phyloP scores from a whole-genome alignment of 2,113 vertebrate species.

The Azemiops feae region DNA sequence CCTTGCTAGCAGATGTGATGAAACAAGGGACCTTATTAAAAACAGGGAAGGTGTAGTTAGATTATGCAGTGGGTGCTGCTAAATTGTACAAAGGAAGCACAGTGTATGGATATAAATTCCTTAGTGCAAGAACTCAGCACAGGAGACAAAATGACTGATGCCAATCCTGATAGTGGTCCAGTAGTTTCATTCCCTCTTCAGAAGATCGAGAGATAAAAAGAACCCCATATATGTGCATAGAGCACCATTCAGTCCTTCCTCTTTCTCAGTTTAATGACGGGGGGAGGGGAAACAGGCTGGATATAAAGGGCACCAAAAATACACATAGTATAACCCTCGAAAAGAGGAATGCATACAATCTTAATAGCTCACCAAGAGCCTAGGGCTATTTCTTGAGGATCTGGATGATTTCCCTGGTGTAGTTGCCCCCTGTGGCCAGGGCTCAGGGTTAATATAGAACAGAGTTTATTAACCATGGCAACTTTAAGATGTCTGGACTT shows the following conservation, averaged over 20 bases:
- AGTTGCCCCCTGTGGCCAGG: background rate
- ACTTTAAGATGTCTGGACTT: background rate
- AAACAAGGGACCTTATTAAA: background rate
- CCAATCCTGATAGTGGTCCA: background rate
- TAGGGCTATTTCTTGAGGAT: background rate
- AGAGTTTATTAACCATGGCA: background rate
- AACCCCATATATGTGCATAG: background rate
- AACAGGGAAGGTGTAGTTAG: background rate
- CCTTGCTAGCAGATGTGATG: background rate
- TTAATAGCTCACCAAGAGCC: background rate
- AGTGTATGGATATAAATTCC: background rate
- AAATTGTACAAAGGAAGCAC: conserved; percentile 13
- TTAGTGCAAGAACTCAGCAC: background rate
- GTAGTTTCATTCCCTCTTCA: background rate
- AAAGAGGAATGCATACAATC: background rate
- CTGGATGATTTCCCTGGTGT: background rate
- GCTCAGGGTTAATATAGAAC: background rate
- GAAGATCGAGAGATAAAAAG: background rate
- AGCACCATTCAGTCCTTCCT: background rate
- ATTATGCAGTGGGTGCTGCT: conserved; percentile 4
- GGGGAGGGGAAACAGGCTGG: background rate
- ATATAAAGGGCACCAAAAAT: background rate
- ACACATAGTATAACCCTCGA: background rate
- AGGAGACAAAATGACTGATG: background rate
- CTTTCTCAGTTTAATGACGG: background rate